phyloP scores from a whole-genome alignment of 2,888 invertebrate genomes.

The Apamea monoglypha region DNA sequence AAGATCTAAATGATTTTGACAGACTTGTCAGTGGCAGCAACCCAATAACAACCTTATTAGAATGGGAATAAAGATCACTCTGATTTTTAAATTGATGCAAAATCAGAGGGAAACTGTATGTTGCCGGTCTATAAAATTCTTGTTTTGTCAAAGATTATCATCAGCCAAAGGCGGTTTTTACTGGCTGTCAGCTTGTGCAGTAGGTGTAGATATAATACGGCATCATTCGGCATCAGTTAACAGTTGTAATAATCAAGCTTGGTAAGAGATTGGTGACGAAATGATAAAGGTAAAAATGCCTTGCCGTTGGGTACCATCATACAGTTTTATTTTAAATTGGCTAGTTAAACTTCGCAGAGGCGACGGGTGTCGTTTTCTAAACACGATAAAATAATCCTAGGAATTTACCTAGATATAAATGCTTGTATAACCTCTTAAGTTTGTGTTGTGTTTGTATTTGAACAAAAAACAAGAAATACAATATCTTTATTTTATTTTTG shows the following conservation, averaged over 20 bases:
- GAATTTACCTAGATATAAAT: background rate
- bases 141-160: background rate
- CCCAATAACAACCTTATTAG: background rate
- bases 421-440: background rate
- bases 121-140: background rate
- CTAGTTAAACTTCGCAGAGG: no score
- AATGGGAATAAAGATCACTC: no score
- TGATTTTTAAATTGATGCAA: no score
- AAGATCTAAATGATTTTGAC: background rate
- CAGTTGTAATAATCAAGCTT: background rate
- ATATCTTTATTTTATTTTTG: constrained; percentile 1
- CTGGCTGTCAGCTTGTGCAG: background rate
- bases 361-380: no score
- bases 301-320: background rate
- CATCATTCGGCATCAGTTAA: background rate
- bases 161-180: background rate
- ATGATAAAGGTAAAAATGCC: background rate
- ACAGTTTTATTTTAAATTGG: no score
- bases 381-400: background rate
- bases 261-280: background rate
- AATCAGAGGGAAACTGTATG: no score
- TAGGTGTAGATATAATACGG: background rate
- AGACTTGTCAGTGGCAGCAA: background rate
- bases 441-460: background rate
- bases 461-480: background rate